Percentiles rank a stretch among this genome's conserved stretches.
These are phyloP conservation scores for Linyphia triangularis DNA, from an alignment of 2,888 invertebrate species.

Conservation along the genomic window DNA sequence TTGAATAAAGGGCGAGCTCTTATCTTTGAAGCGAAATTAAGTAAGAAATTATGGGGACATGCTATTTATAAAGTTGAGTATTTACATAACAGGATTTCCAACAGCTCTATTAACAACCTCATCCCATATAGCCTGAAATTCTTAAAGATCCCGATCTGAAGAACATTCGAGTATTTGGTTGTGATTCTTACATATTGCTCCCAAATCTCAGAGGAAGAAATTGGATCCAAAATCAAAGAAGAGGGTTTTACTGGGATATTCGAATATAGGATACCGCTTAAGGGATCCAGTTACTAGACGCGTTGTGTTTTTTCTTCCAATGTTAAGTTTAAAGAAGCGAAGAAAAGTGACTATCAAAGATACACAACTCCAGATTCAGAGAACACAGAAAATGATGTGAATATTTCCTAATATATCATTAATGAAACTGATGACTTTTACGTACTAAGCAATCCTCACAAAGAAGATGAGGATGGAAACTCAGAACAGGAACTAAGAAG, in stretches of 20 bases:
- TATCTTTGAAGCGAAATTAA: slow-evolving; percentile 37
- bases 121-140: not conserved
- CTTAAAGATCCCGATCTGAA: not conserved
- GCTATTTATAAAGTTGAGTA: slow-evolving; percentile 70
- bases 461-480: too few species aligned
- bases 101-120: not conserved
- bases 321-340: slow-evolving; percentile 28
- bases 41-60: slow-evolving; percentile 69
- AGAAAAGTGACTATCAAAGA: not conserved
- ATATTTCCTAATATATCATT: not conserved
- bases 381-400: not conserved
- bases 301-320: not conserved
- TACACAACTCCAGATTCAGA: not conserved
- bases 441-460: too few species aligned
- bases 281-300: not conserved
- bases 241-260: slow-evolving; percentile 28
- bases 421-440: too few species aligned
- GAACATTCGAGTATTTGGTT: slow-evolving; percentile 24
- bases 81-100: slow-evolving; percentile 49
- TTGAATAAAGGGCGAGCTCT: slow-evolving; percentile 58
- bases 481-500: too few species aligned
- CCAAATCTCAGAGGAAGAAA: not conserved
- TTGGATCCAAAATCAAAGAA: not conserved
- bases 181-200: not conserved
- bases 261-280: not conserved